phyloP scores from a whole-genome alignment of 2,888 invertebrate genomes.

The Apomyelois bistriatella region DNA sequence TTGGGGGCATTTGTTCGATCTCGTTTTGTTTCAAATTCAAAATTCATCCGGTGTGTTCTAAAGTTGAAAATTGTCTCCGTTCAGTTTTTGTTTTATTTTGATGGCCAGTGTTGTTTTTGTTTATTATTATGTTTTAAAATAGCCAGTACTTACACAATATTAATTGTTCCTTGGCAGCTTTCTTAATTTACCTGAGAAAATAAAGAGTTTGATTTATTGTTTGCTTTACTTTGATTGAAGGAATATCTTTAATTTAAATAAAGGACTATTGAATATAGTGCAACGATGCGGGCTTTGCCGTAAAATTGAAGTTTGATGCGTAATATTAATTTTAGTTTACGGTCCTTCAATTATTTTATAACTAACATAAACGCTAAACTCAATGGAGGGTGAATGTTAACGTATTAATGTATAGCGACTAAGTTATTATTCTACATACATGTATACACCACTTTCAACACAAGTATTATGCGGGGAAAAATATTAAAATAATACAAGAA shows the following conservation, averaged over 20 bases:
- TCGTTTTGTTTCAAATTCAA: slow-evolving; percentile 68
- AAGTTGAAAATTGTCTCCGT: slow-evolving; percentile 61
- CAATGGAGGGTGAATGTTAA: slow-evolving; percentile 27
- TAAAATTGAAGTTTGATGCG: slow-evolving; percentile 55
- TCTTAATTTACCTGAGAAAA: slow-evolving; percentile 50
- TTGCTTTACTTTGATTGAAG: neutral
- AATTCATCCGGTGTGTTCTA: slow-evolving; percentile 57
- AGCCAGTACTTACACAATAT: slow-evolving; percentile 16
- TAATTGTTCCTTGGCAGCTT: slow-evolving; percentile 18
- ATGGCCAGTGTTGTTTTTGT: slow-evolving; percentile 28
- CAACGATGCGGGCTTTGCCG: slow-evolving; percentile 52
- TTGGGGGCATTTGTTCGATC: slow-evolving; percentile 58
- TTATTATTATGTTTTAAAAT: slow-evolving; percentile 13
- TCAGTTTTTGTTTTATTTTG: slow-evolving; percentile 32
- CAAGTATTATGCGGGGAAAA: no score
- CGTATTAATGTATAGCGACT: neutral
- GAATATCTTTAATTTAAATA: slow-evolving; percentile 19
- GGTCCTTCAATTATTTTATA: slow-evolving; percentile 56
- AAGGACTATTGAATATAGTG: slow-evolving; percentile 32
- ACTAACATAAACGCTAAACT: slow-evolving; percentile 51
- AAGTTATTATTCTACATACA: neutral
- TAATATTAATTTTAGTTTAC: slow-evolving; percentile 57
- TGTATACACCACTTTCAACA: no score
- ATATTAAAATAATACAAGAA: no score
- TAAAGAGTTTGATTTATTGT: slow-evolving; percentile 14